These are phyloP conservation scores for Tribolium freemani DNA, from an alignment of 2,888 invertebrate genomes.

Conservation along the genomic window DNA sequence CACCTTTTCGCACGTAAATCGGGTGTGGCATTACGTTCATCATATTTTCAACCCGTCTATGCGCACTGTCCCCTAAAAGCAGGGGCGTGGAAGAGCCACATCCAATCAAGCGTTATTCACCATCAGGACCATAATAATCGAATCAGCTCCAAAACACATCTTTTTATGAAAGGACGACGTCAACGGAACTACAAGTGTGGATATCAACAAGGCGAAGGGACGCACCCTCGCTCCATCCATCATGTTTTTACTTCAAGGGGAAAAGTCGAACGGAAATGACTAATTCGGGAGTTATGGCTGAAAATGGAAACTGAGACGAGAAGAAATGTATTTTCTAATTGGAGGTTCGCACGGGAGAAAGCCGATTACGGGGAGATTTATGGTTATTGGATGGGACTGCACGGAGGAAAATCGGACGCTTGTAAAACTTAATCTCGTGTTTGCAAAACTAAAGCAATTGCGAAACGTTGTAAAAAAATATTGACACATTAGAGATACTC, in stretches of 20 bases:
- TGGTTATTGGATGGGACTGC: conserved; percentile 5
- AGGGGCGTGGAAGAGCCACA: conserved; percentile 26
- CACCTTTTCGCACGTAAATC: conserved; percentile 11
- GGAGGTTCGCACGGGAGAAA: conserved; percentile 11
- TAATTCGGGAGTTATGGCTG: conserved; percentile 5
- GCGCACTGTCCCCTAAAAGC: conserved; percentile 27
- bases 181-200: conserved; percentile 9
- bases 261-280: conserved; percentile 21
- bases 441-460: too few species aligned
- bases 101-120: conserved; percentile 34
- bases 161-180: neutral
- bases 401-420: neutral
- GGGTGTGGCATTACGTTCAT: conserved; percentile 15
- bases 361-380: conserved; percentile 18
- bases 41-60: conserved; percentile 3
- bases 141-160: conserved; percentile 11
- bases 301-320: conserved; percentile 8
- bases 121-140: conserved; percentile 11
- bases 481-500: too few species aligned
- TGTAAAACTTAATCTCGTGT: neutral
- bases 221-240: conserved; percentile 10
- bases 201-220: conserved; percentile 12
- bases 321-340: conserved; percentile 23
- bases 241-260: conserved; percentile 6
- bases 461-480: too few species aligned